Base-by-base conservation (phyloP, 2,797 vertebrate genomes). In the Anas bahamensis region DNA sequence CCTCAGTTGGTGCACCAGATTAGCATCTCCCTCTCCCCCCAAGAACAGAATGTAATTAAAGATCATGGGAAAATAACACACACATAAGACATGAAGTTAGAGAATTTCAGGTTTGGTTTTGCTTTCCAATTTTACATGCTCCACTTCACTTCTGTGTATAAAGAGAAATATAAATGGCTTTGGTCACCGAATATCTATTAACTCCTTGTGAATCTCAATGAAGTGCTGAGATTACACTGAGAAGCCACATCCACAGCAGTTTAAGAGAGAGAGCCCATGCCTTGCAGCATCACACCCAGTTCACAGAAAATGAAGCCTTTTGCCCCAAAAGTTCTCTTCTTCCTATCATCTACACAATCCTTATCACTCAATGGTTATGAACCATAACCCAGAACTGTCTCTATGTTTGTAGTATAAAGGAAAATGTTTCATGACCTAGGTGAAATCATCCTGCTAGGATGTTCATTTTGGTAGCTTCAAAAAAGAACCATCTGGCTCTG, bases 21-120 rank as follows among this genome's bases (percentile, higher is more conserved):
- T 93, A 87, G 74, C 86, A 94, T 88, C 66, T 60, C 41, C 52
- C 10, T 24, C 19, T 59, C 68, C 4, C 41, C 72, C 74, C 86
- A 89, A 89, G 91, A 95, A 88, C 55, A 91, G 88, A 97, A 97
- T 95, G 86, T 86, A 96, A 95, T 95, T 96, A 95, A 95, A 92
- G 92, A 95, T 89, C 89, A 93, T 87, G 75, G 88, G 52, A 93
- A 96, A 96, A 83, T 53, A 89, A 88, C 92, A 86, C 33, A 92
- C 28, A 57, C 83, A 84, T 37, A 41, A 73, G 61, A 82, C 78
- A 90, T 53, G 66, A 75, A 95, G 92, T 93, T 89, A 77, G 83
- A 95, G 77, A 94, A 94, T 78, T 89, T 84, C 83, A 92, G 82
- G 78, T 92, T 80, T 93, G 61, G 60, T 74, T 94, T 64, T 76